Percentiles rank a stretch among this genome's conserved stretches.
Conservation (phyloP, 2,888 invertebrate species). For the Cerceris rybyensis region DNA sequence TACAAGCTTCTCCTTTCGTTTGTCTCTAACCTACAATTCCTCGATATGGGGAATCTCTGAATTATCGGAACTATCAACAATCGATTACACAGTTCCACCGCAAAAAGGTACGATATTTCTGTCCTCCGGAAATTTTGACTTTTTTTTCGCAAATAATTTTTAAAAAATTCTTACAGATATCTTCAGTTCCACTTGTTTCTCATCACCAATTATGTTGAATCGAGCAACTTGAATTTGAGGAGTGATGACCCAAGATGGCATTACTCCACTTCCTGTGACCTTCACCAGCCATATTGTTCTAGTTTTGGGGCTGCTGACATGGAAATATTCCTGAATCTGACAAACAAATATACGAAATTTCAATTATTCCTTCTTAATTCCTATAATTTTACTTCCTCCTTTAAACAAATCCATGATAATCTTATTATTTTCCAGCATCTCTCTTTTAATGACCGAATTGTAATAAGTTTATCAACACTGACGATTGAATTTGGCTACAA, state of each 20-base stretch:
- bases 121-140: neutral
- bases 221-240: slow-evolving; percentile 49
- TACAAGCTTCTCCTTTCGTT: no score
- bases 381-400: neutral
- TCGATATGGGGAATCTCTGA: no score
- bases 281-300: slow-evolving; percentile 36
- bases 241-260: slow-evolving; percentile 43
- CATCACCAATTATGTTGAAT: slow-evolving; percentile 19
- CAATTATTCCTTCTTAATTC: neutral
- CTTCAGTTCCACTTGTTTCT: slow-evolving; percentile 12
- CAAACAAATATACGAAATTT: neutral
- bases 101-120: neutral
- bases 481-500: neutral
- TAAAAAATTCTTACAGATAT: slow-evolving; percentile 26
- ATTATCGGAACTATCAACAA: no score
- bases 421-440: no score
- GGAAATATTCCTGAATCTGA: slow-evolving; percentile 32
- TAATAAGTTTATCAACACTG: neutral
- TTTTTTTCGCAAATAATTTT: neutral
- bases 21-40: no score
- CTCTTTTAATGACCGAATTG: neutral
- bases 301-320: slow-evolving; percentile 23
- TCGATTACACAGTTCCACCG: no score
- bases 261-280: slow-evolving; percentile 34
- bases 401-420: neutral